phyloP scores from a whole-genome alignment of 1,140 invertebrate species.

The Heliconius congener region DNA sequence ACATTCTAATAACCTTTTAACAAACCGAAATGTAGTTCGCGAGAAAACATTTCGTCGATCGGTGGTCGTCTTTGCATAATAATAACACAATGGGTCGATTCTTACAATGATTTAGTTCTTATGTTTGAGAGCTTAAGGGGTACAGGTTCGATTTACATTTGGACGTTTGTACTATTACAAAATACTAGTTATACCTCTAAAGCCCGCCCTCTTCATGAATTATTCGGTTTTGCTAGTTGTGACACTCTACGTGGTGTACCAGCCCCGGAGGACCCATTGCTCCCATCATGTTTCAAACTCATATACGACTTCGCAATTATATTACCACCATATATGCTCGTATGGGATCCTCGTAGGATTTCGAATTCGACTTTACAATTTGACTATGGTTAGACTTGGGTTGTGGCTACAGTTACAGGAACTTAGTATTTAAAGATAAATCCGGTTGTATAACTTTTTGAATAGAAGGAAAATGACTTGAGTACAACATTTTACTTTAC shows the following conservation, averaged over 20 bases:
- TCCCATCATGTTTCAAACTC: slow-evolving; percentile 27
- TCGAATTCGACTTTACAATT: slow-evolving; percentile 3
- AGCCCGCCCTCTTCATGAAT: slow-evolving; percentile 71
- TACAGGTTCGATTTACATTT: slow-evolving; percentile 6
- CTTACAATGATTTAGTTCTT: slow-evolving; percentile 31
- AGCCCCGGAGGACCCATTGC: slow-evolving; percentile 46
- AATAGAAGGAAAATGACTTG: not conserved
- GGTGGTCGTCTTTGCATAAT: slow-evolving; percentile 72
- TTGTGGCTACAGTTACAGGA: not conserved
- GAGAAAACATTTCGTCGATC: slow-evolving; percentile 60
- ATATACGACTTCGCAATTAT: slow-evolving; percentile 28
- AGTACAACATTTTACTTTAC: too few species aligned
- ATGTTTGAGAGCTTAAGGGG: slow-evolving; percentile 18
- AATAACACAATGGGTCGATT: slow-evolving; percentile 68
- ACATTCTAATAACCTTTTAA: slow-evolving; percentile 76
- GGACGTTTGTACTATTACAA: slow-evolving; percentile 51
- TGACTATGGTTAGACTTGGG: not conserved
- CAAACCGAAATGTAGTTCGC: slow-evolving; percentile 58
- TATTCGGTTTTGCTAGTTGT: slow-evolving; percentile 68
- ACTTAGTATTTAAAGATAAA: not conserved
- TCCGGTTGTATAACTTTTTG: not conserved
- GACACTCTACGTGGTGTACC: slow-evolving; percentile 50
- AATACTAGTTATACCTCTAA: slow-evolving; percentile 66
- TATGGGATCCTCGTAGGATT: slow-evolving; percentile 1
- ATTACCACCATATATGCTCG: slow-evolving; percentile 9